Percentiles rank a stretch among this genome's conserved stretches.
These are phyloP conservation scores for Rhincodon typus DNA, from an alignment of 2,797 vertebrate genomes.

Conservation along the genomic window DNA sequence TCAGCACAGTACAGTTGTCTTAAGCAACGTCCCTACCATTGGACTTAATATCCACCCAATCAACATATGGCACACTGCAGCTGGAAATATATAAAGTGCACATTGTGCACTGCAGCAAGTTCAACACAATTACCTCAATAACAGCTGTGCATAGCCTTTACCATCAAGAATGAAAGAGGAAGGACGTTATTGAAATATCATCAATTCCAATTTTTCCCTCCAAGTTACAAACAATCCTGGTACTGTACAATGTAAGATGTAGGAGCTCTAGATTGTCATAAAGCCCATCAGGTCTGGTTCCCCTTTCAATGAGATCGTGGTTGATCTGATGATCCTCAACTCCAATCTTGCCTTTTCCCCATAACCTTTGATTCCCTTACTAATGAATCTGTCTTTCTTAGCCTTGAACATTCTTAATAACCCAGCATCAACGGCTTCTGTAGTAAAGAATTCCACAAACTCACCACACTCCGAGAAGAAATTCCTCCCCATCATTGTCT, in stretches of 20 bases:
- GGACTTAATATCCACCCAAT: background rate
- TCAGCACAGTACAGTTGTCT: background rate
- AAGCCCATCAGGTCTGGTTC: no score
- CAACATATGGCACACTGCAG: background rate
- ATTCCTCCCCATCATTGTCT: no score
- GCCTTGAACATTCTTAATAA: no score
- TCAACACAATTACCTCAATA: background rate
- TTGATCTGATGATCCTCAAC: no score
- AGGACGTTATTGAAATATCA: background rate
- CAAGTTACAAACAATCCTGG: background rate
- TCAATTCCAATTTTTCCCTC: background rate
- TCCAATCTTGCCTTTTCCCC: no score
- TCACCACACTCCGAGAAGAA: no score
- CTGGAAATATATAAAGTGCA: background rate
- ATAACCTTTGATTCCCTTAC: no score
- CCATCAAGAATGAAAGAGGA: background rate
- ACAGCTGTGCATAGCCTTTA: background rate
- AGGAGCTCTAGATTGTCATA: no score
- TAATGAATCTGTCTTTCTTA: no score
- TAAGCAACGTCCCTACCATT: background rate
- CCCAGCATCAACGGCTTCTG: no score
- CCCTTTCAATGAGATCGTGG: no score
- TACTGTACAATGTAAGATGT: background rate
- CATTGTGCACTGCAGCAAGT: background rate
- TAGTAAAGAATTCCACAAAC: no score